Percentiles rank a stretch among this genome's conserved stretches.
These are phyloP conservation scores for Muricea muricata DNA, from an alignment of 92 coral and sea anemone species.

Conservation along the genomic window DNA sequence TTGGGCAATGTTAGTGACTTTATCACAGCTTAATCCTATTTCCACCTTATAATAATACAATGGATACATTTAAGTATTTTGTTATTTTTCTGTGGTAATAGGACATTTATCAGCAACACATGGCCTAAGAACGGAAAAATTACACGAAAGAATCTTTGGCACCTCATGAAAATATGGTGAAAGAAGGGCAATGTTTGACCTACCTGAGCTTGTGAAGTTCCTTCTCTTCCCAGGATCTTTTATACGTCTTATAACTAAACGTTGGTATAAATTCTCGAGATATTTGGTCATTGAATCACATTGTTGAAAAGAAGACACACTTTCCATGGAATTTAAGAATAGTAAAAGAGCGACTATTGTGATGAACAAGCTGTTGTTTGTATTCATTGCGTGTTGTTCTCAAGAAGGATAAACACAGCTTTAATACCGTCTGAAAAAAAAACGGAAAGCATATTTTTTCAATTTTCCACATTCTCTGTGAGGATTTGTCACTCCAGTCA, in stretches of 20 bases:
- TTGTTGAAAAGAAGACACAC: background rate
- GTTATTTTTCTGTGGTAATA: background rate
- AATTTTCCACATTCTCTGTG: background rate
- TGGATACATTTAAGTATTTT: background rate
- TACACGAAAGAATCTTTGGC: background rate
- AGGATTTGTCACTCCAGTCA: background rate
- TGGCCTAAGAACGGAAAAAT: background rate
- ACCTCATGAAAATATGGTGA: background rate
- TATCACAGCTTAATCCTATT: background rate
- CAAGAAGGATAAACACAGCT: background rate
- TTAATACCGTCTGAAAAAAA: background rate
- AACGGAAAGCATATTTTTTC: background rate
- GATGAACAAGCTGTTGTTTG: background rate
- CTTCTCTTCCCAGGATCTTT: background rate
- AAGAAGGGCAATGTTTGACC: background rate
- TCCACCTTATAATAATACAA: background rate
- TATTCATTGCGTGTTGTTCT: background rate
- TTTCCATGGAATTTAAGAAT: background rate
- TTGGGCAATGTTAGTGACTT: too few relatives aligned
- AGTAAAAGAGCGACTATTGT: background rate
- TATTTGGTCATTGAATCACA: slow-evolving; percentile 2
- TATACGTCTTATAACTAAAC: background rate
- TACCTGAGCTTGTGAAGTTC: background rate
- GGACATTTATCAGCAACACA: background rate
- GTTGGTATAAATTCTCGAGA: slow-evolving; percentile 6